These are phyloP conservation scores for Lophotriccus pileatus DNA, from an alignment of 2,797 vertebrate species.

Conservation along the genomic window DNA sequence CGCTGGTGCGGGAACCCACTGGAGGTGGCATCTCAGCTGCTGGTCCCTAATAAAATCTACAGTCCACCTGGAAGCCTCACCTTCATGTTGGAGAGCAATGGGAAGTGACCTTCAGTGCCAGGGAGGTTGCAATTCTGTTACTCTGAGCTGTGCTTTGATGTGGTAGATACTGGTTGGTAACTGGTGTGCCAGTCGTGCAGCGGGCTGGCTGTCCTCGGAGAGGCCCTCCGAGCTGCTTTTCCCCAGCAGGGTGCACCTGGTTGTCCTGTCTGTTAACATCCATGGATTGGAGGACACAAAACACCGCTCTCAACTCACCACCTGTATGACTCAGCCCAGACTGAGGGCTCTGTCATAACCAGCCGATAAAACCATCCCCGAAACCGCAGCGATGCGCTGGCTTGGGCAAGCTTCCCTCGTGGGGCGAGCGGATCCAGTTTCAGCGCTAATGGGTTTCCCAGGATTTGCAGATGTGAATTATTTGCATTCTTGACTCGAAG, in stretches of 20 bases:
- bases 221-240: neutral
- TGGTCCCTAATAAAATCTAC: neutral
- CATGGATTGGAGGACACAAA: neutral
- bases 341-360: neutral
- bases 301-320: neutral
- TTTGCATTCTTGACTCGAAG: constrained; percentile 72
- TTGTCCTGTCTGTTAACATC: neutral
- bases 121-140: neutral
- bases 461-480: constrained; percentile 68
- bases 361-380: neutral
- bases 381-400: neutral
- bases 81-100: accelerated
- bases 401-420: neutral
- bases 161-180: neutral
- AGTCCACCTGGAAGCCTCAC: neutral
- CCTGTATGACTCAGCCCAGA: neutral
- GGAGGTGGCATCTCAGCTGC: neutral
- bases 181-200: neutral
- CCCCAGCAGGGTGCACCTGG: neutral
- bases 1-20: neutral
- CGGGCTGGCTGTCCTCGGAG: neutral
- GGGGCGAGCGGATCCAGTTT: neutral
- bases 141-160: neutral
- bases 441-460: constrained; percentile 10
- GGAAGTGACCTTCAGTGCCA: neutral